Conservation (phyloP, 2,888 invertebrate species). For the Synergus laeviventris region DNA sequence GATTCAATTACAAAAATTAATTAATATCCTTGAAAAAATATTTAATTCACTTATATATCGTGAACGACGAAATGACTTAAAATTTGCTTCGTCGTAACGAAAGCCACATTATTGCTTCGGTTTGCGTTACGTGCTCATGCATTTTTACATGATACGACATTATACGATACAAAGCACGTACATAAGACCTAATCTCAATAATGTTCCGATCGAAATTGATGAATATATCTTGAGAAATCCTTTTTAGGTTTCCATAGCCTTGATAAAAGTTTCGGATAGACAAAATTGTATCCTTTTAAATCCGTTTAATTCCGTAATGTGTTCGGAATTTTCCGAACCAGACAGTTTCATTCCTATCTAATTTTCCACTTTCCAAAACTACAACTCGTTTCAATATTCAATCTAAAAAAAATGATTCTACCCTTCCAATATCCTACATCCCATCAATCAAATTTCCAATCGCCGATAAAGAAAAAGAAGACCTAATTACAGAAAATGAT, state of each 20-base stretch:
- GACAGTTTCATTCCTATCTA: no score
- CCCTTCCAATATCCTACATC: neutral
- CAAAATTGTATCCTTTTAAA: no score
- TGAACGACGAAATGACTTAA: neutral
- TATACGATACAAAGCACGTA: neutral
- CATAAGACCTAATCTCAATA: slow-evolving; percentile 20
- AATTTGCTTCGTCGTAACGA: slow-evolving; percentile 30
- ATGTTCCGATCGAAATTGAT: neutral
- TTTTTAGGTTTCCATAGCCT: no score
- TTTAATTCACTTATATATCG: neutral
- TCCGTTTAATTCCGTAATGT: no score
- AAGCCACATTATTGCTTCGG: slow-evolving; percentile 21
- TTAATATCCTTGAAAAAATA: neutral
- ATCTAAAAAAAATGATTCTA: neutral
- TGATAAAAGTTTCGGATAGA: no score
- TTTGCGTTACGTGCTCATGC: slow-evolving; percentile 32
- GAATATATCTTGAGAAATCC: neutral
- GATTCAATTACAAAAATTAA: neutral
- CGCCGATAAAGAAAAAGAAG: neutral
- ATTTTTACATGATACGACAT: slow-evolving; percentile 25
- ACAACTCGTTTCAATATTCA: no score
- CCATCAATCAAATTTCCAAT: neutral
- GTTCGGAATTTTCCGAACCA: no score
- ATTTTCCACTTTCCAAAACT: no score
- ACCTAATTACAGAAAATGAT: neutral